phyloP scores from a whole-genome alignment of 2,888 invertebrate genomes.

The Leucoptera coffeella region DNA sequence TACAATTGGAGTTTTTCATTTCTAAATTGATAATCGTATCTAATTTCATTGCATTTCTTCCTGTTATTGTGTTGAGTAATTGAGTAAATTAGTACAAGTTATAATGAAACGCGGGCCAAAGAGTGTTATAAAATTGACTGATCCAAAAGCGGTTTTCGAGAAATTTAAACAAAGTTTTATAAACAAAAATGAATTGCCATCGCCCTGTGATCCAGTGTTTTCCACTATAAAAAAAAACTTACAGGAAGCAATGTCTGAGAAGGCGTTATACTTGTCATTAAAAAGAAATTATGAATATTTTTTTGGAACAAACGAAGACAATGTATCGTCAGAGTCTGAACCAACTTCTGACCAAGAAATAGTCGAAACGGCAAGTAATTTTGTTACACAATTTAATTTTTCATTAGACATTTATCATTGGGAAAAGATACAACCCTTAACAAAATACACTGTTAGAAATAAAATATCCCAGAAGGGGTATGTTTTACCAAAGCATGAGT shows the following conservation, averaged over 20 bases:
- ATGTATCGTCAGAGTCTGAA: background rate
- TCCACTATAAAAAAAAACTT: too few relatives aligned
- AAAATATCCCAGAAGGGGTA: background rate
- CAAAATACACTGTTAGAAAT: too few relatives aligned
- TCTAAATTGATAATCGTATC: too few relatives aligned
- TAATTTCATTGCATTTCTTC: too few relatives aligned
- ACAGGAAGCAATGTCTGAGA: too few relatives aligned
- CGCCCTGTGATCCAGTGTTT: background rate
- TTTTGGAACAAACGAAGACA: background rate
- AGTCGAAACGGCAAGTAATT: background rate
- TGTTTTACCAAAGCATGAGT: background rate
- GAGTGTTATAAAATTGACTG: too few relatives aligned
- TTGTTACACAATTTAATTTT: background rate
- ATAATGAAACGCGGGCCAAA: too few relatives aligned
- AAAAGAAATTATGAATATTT: conserved; percentile 1
- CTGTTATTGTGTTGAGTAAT: too few relatives aligned
- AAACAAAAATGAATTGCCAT: conserved; percentile 1
- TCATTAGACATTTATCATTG: background rate
- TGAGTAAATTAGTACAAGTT: too few relatives aligned
- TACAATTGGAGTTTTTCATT: too few relatives aligned
- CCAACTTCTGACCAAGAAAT: background rate
- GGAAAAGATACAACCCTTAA: too few relatives aligned
- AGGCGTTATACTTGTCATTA: background rate
- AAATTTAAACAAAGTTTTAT: background rate
- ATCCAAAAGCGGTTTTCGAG: too few relatives aligned